Base-by-base conservation (phyloP, 2,113 vertebrate genomes). In the Percina caprodes region DNA sequence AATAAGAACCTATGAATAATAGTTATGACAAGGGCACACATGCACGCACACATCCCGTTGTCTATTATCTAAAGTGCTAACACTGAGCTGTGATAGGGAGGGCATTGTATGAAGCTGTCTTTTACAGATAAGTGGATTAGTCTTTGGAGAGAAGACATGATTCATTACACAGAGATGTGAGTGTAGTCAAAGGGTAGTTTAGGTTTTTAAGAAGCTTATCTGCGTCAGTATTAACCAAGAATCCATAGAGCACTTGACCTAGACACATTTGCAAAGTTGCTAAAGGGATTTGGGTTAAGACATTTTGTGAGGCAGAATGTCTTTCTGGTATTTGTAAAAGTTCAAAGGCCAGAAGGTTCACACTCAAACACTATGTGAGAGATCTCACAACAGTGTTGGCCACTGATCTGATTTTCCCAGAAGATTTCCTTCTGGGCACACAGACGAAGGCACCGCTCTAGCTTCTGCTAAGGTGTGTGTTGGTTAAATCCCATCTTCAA, bases 51-150 rank as follows among this genome's bases (percentile, higher is more conserved):
- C 24, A 12, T 49, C 39, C 6, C 19, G 6, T 5, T 42, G 48
- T 23, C 71, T 70, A 46, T 82, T 58, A 68, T 82, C 63, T 68
- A 0, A 78, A 68, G 73, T 60, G 62, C 60, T 72, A 59, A 68
- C 69, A 67, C 24, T 54, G 61, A 76, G 80, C 62, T 66, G 70
- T 39, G 80, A 45, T 52, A 51, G 72, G 16, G 8, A 52, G 21
- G 69, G 68, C 68, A 77, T 63, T 70, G 65, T 69, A 77, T 58
- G 70, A 82, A 63, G 49, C 74, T 79, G 82, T 78, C 85, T 79
- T 74, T 71, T 45, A 60, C 42, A 79, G 81, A 88, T 86, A 88
- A 86, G 80, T 83, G 79, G 83, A 85, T 86, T 76, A 82, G 70
- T 83, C 46, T 8, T 42, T 71, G 69, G 81, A 84, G 30, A 84